Conservation (phyloP, 2,113 vertebrate genomes). For the Planiliza haematocheilus region DNA sequence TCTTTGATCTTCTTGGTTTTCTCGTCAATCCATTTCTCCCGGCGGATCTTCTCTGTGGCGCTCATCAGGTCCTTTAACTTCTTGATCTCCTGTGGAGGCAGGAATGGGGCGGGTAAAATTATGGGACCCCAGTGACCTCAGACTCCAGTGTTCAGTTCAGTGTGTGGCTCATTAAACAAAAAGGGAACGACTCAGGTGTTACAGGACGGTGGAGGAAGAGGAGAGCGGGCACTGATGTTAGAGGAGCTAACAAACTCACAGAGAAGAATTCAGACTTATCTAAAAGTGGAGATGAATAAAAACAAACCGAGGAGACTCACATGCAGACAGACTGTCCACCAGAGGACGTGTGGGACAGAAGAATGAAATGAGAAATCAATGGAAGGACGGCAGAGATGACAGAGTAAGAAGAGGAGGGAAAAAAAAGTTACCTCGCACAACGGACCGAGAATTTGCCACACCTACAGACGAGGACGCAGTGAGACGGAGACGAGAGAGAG, state of each 20-base stretch:
- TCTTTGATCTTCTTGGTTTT: constrained; percentile 98
- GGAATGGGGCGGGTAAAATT: background rate
- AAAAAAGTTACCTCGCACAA: constrained; percentile 91
- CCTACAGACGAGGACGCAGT: constrained; percentile 74
- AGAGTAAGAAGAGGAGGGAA: constrained; percentile 8
- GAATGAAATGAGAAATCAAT: constrained; percentile 15
- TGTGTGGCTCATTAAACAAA: background rate
- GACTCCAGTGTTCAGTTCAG: background rate
- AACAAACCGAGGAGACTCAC: constrained; percentile 52
- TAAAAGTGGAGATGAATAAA: constrained; percentile 14
- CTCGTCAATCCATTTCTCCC: constrained; percentile 97
- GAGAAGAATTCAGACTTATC: too few species aligned
- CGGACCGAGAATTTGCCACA: constrained; percentile 91
- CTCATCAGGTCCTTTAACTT: constrained; percentile 95
- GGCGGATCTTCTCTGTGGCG: constrained; percentile 88
- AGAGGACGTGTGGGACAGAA: constrained; percentile 32
- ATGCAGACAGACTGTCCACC: constrained; percentile 61
- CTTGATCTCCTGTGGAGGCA: constrained; percentile 89
- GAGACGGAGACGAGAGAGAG: background rate
- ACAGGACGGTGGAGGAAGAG: background rate
- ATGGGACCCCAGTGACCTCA: background rate
- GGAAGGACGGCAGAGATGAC: constrained; percentile 26
- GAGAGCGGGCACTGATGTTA: background rate
- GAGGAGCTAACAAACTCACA: background rate
- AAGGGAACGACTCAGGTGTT: background rate